Base-by-base conservation (phyloP, 2,888 invertebrate species). In the Sylvicola fuscatus region DNA sequence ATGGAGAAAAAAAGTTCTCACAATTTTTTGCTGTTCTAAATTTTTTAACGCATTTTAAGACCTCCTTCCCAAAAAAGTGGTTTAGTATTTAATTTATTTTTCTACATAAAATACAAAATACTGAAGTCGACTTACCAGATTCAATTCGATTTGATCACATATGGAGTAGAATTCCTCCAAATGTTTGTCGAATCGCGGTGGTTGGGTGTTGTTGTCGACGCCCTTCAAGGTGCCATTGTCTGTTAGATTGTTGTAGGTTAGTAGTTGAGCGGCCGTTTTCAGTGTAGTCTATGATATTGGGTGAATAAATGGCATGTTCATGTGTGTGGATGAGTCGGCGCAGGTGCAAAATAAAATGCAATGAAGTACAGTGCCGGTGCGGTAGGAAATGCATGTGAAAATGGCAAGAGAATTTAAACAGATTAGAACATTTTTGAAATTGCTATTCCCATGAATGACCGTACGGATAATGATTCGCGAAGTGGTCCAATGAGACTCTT, bases 111-210 rank as follows among this genome's bases (percentile, higher is more conserved):
- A n/a, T n/a, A n/a, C n/a, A n/a, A n/a, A n/a, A n/a, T n/a, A n/a
- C n/a, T n/a, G n/a, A n/a, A n/a, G n/a, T n/a, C n/a, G n/a, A 54
- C 67, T 66, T 64, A 82, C 81, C 65, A 93, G 65, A 56, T 90
- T 82, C 10, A 90, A 56, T 58, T 93, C 93, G 51, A 93, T 86
- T 64, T 92, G 92, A 58, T 93, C 93, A 59, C 92, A 90, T 32
- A 89, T 72, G 1, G 89, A 82, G 54, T 87, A 92, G 53, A 93
- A 92, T 46, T 93, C 92, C 60, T 93, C 93, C 43, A 89, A 63
- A 47, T 81, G 78, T 53, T 86, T 87, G 50, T 90, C 89, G 56
- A 87, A 87, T 37, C 86, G 66, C 1, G 80, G 77, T 34, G 75
- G 70, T 27, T 27, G 27, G 27, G 8, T 27, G n/a, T n/a, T n/a